Evolutionary conservation across 2,797 vertebrate species (phyloP).

Genomic region (Valencia hispanica): DNA sequence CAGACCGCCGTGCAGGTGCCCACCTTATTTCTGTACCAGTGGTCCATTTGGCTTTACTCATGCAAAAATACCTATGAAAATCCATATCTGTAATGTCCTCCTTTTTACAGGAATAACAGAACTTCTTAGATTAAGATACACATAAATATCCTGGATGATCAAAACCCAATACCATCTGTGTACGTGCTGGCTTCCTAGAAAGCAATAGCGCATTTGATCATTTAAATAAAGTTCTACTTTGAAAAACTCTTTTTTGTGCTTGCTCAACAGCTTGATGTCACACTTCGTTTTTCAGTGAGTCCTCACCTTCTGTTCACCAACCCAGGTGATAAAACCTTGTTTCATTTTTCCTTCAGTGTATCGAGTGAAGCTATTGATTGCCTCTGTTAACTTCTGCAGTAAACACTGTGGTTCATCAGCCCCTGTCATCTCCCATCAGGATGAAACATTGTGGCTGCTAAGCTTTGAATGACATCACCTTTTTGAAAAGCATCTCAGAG

Average conservation of each 20-base stretch:
- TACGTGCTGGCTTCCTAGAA: not conserved
- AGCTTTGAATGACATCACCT: constrained; percentile 44
- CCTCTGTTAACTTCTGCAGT: constrained; percentile 56
- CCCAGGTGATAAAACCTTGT: constrained; percentile 20
- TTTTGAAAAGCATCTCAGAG: constrained; percentile 35
- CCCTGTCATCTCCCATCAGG: constrained; percentile 50
- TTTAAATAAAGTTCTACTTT: not conserved
- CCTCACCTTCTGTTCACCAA: not conserved
- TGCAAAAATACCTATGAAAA: not conserved
- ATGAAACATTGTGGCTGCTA: constrained; percentile 43
- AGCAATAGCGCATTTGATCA: not conserved
- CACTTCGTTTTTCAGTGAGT: not conserved
- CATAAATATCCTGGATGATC: not conserved
- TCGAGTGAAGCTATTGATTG: constrained; percentile 63
- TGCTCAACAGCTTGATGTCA: not conserved
- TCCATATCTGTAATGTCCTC: not conserved
- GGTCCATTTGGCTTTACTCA: not conserved
- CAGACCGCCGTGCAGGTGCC: not conserved
- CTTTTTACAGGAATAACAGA: not conserved
- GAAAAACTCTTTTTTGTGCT: not conserved
- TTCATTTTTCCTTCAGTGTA: constrained; percentile 50
- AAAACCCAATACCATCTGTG: not conserved
- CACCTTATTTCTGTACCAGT: not conserved
- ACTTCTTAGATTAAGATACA: not conserved
- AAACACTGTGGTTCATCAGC: constrained; percentile 65